Evolutionary conservation across 1,140 invertebrate species (phyloP), one percentile per base, ranked within the genome.

Genomic region (Chlorops oryzae): DNA sequence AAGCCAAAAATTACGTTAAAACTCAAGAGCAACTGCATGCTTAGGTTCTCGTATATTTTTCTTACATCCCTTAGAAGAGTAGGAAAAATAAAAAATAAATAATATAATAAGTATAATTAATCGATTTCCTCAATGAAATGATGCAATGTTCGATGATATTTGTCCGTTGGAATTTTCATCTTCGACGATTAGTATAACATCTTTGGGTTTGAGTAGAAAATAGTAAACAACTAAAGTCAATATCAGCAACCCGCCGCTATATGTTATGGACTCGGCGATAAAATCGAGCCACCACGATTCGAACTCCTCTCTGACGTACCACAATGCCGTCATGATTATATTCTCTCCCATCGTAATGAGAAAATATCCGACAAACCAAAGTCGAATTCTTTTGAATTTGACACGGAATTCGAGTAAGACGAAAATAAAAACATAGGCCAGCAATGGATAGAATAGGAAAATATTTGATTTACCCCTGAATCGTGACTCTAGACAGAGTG

Each of bases 351-450:
- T 77, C 13, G 83, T 78, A 21, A 86, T 73, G 21, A 77, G 65
- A 58, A 84, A 78, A 70, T 82, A 88, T 44, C 77, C 73, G 27
- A 79, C 67, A 47, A 85, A 79, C 78, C 84, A 84, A 22, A 79
- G 72, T 9, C 81, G 77, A 3, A 84, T 78, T 55, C 82, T 79
- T 46, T 79, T 82, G 56, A 87, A 87, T 71, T 81, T 83, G 37
- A 86, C 80, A 56, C 84, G 83, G 55, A 86, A 86, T 59, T 88
- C 86, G 54, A 88, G 81, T 21, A 86, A 70, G 61, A 83, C 82
- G 61, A 86, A 82, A 24, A 86, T 75, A 56, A 85, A 87, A 42
- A 88, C 75, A 48, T 85, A 78, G 23, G 81, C 83, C 1, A 88
- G 75, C 68, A 76, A 83, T 48, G 80, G 74, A 71, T 75, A 85